Evolutionary conservation across 2,113 vertebrate genomes (phyloP).

Genomic region (Trematocara marginatum): DNA sequence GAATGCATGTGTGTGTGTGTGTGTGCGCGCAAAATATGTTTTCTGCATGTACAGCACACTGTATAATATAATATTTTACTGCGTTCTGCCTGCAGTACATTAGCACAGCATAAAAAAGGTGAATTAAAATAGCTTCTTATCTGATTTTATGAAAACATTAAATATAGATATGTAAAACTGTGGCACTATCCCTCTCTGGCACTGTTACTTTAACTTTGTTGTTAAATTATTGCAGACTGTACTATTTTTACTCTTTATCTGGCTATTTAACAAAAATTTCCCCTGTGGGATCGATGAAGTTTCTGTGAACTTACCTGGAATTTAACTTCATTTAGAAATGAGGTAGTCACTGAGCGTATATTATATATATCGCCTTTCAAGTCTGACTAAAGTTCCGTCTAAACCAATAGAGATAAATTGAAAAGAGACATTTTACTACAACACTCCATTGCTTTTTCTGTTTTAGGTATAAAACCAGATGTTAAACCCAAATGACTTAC

Average conservation of each 20-base stretch:
- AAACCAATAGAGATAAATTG: not conserved
- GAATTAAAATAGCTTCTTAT: not conserved
- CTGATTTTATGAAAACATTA: not conserved
- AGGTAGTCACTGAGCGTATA: not conserved
- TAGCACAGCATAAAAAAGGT: not conserved
- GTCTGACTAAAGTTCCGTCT: not conserved
- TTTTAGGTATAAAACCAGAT: not conserved
- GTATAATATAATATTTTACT: not conserved
- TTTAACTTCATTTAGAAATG: not conserved
- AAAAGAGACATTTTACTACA: not conserved
- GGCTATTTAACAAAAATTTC: not conserved
- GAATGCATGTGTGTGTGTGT: not conserved
- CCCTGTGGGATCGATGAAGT: not conserved
- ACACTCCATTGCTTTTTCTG: not conserved
- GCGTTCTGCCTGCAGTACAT: not conserved
- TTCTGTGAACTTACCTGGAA: not conserved
- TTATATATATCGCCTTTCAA: not conserved
- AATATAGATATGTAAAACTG: not conserved
- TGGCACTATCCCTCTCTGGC: not conserved
- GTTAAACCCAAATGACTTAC: not conserved
- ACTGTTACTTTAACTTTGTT: not conserved
- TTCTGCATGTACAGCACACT: not conserved
- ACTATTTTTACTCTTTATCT: not conserved
- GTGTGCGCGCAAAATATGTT: not conserved
- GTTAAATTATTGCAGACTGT: not conserved